Evolutionary conservation across 2,888 invertebrate species (phyloP).

Genomic region (Ligdia adustata): DNA sequence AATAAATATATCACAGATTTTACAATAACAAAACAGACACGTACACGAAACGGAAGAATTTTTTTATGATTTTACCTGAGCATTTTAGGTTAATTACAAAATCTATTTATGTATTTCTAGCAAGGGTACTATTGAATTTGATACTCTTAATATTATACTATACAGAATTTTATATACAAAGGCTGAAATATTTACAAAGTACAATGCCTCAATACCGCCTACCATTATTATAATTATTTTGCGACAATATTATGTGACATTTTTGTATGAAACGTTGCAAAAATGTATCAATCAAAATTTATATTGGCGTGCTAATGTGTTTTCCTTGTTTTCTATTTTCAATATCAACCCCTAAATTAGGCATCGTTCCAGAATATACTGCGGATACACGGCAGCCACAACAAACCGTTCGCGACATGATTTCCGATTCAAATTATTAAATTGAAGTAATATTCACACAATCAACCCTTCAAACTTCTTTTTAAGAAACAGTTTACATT

Average conservation of each 20-base stretch:
- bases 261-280: constrained; percentile 13
- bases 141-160: constrained; percentile 49
- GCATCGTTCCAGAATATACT: constrained; percentile 35
- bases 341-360: constrained; percentile 16
- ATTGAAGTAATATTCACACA: too few species aligned
- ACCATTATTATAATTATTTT: not conserved
- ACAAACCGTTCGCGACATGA: too few species aligned
- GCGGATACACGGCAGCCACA: not conserved
- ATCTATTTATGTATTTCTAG: constrained; percentile 68
- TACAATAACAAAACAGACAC: constrained; percentile 71
- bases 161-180: constrained; percentile 62
- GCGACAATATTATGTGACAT: constrained; percentile 9
- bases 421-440: too few species aligned
- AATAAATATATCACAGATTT: constrained; percentile 84
- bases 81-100: constrained; percentile 48
- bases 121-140: constrained; percentile 58
- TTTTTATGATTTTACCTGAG: constrained; percentile 24
- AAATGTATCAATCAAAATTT: constrained; percentile 23
- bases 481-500: too few species aligned
- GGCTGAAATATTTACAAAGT: constrained; percentile 43
- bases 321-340: constrained; percentile 27
- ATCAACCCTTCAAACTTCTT: too few species aligned
- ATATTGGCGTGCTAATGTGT: constrained; percentile 25
- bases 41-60: constrained; percentile 40
- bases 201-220: constrained; percentile 11